Evolutionary conservation across 2,797 vertebrate species (phyloP), one percentile per base, ranked within the genome.

Genomic region (Acipenser transmontanus): DNA sequence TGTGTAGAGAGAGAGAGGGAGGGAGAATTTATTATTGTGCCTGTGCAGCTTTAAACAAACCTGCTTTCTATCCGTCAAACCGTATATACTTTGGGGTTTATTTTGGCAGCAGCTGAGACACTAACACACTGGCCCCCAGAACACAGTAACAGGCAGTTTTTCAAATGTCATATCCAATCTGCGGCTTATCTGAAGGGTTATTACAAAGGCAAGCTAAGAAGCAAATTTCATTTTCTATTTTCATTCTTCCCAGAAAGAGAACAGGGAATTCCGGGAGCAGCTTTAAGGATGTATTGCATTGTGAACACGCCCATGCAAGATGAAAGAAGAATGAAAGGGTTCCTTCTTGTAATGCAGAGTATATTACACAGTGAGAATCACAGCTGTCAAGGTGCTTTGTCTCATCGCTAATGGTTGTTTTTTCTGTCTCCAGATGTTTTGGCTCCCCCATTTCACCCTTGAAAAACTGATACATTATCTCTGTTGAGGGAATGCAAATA

Each of bases 241-340:
- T 61, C 34, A 4, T 17, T 17, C n/a, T 17, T 61, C 60, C 60
- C 60, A 17, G 60, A 61, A 20, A 47, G 17, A 61, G 13, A 20
- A 61, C 54, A n/a, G 8, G 11, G 54, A n/a, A 57, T 11, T 11
- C 6, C 12, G 6, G 54, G 9, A 7, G 34, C 13, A 7, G 6
- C 54, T 57, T 57, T 57, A n/a, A 57, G 54, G 54, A 11, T 57
- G 54, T 57, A 57, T n/a, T 34, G 34, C 54, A 11, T n/a, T 57
- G 6, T 12, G 54, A 13, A 57, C 9, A 57, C 11, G 12, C 54
- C 6, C 13, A 2, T 57, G 6, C 54, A 57, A 57, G 13, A n/a
- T 57, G 13, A 14, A 57, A 57, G 12, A n/a, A 57, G 13, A 57
- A n/a, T 14, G 11, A 57, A 57, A 14, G 6, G 12, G 2, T 57